A percentile compares a stretch with the other conserved stretches of the same genome.
phyloP scores from a whole-genome alignment of 2,888 invertebrate genomes.

The Pyrrhosoma nymphula region DNA sequence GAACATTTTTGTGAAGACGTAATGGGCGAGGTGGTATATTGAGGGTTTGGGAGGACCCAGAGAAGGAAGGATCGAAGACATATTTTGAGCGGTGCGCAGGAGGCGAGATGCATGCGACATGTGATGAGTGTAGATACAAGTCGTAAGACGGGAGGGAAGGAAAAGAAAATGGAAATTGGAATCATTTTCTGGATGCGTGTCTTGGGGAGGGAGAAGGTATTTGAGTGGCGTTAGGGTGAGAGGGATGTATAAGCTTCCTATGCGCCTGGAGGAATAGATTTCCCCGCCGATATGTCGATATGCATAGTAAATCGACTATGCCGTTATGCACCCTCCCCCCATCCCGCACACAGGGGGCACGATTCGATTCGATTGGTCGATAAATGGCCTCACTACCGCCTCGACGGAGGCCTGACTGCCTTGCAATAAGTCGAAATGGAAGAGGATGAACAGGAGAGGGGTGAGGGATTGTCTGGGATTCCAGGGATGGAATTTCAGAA shows the following conservation, averaged over 20 bases:
- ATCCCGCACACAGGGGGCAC: not conserved
- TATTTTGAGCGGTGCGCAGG: not conserved
- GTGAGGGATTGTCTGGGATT: not conserved
- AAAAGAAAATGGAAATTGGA: conserved; percentile 1
- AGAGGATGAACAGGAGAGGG: not conserved
- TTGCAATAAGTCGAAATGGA: not conserved
- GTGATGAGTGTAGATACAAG: not conserved
- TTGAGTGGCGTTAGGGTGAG: not conserved
- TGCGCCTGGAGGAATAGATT: not conserved
- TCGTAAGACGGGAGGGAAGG: not conserved
- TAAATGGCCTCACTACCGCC: not conserved
- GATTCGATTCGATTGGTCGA: conserved; percentile 44
- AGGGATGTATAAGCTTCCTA: not conserved
- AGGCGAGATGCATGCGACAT: not conserved
- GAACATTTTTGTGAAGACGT: not conserved
- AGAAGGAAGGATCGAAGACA: not conserved
- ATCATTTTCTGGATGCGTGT: not conserved
- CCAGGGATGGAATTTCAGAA: not conserved
- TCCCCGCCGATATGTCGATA: conserved; percentile 41
- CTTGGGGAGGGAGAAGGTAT: not conserved
- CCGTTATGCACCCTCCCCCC: not conserved
- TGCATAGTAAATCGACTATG: conserved; percentile 25
- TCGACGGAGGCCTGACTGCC: not conserved
- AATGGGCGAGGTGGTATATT: not conserved
- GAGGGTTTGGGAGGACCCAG: not conserved